Percentiles rank a stretch among this genome's conserved stretches.
These are phyloP conservation scores for Halesus radiatus DNA, from an alignment of 1,140 invertebrate species.

Conservation along the genomic window DNA sequence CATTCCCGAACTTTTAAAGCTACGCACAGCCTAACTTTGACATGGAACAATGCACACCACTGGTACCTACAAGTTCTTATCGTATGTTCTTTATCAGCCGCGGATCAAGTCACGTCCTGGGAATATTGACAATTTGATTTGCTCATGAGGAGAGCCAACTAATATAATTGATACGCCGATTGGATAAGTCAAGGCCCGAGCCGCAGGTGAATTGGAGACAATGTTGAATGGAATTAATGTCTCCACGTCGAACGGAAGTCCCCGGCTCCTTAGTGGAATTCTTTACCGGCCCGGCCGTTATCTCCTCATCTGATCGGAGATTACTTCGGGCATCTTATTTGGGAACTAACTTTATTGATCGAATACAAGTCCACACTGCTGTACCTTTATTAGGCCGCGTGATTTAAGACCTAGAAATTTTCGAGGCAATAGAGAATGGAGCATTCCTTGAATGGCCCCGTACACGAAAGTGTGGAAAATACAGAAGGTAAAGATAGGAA, in stretches of 20 bases:
- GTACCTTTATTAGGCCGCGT: background rate
- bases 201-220: background rate
- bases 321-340: constrained; percentile 9
- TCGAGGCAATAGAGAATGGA: background rate
- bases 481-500: background rate
- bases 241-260: constrained; percentile 21
- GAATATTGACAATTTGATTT: background rate
- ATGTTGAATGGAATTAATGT: constrained; percentile 22
- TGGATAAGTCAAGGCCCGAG: background rate
- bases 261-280: constrained; percentile 19
- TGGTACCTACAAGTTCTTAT: too few species aligned
- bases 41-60: too few species aligned
- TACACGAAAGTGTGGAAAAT: background rate
- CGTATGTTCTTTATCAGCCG: too few species aligned
- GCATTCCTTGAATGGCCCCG: background rate
- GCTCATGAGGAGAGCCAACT: background rate
- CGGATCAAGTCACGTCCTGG: background rate
- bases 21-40: too few species aligned
- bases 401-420: constrained; percentile 5
- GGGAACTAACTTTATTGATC: constrained; percentile 13
- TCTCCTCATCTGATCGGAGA: constrained; percentile 1
- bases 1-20: too few species aligned
- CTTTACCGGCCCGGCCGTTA: background rate
- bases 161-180: background rate
- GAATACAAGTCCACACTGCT: background rate